Base-by-base conservation (phyloP, 2,888 invertebrate species). In the Uloborus plumipes region DNA sequence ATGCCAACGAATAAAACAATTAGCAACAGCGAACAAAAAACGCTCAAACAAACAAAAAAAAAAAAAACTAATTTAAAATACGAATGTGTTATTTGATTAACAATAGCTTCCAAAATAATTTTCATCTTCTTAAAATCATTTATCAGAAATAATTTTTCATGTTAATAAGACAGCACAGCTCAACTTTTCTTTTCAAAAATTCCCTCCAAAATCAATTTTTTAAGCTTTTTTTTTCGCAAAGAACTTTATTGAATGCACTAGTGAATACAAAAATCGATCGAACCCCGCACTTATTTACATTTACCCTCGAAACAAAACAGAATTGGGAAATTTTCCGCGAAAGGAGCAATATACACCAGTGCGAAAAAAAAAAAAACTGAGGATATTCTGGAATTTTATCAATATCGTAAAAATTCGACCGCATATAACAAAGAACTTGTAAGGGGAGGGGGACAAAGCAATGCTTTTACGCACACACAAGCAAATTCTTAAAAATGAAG, bases 291-390 rank as follows among this genome's bases (percentile, higher is more conserved):
- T 26, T 47, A 31, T n/a, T 47, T 67, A 51, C 69, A 50, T 47
- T 4, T 47, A 58, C 69, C 58, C 58, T 50, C 71, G 71, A 58
- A 71, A 61, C 71, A 13, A 71, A 71, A 71, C 61, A 49, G 61
- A 59, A 72, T 72, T 16, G 18, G 55, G 20, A 53, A 31, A 70
- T 58, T 70, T 31, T 31, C 64, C 65, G 18, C 13, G n/a, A 20
- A 55, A 16, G 55, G 55, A 55, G 20, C n/a, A 20, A 55, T 18
- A 9, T n/a, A 20, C 55, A 55, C 55, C 6, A 55, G 51, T 18
- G n/a, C 67, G 49, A 49, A 22, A n/a, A 67, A 22, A 26, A 20
- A 49, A 22, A n/a, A 67, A 22, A 26, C 67, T n/a, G 9, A 49
- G 14, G 15, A 22, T 18, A 39, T 15, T 61, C 47, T 49, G 71